These are phyloP conservation scores for Aspidiotus rigidus DNA, from an alignment of 2,888 invertebrate species.

Conservation along the genomic window DNA sequence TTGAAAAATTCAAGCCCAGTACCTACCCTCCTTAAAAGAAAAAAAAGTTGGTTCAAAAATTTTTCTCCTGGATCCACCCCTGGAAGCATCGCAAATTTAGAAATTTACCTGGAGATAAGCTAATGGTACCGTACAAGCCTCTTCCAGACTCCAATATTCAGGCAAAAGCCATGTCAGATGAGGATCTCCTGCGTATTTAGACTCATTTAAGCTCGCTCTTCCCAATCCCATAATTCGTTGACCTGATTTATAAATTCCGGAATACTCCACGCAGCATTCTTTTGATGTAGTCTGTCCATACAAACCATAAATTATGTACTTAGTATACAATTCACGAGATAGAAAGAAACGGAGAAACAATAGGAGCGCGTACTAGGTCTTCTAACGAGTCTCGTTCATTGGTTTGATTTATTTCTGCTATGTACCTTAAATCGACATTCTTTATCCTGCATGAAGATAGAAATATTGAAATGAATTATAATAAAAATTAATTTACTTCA, in stretches of 20 bases:
- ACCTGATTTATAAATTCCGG: slow-evolving; percentile 44
- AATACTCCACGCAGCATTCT: slow-evolving; percentile 44
- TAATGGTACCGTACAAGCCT: slow-evolving; percentile 57
- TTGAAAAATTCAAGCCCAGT: too few species aligned
- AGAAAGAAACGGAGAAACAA: too few species aligned
- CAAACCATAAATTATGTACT: background rate
- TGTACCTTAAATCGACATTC: too few species aligned
- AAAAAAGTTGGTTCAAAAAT: too few species aligned
- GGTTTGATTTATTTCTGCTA: too few species aligned
- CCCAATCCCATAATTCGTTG: slow-evolving; percentile 45
- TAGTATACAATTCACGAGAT: background rate
- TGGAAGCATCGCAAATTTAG: background rate
- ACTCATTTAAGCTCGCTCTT: slow-evolving; percentile 46
- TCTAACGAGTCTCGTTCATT: too few species aligned
- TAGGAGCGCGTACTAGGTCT: too few species aligned
- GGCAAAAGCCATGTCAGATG: slow-evolving; percentile 50
- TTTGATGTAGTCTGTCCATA: background rate
- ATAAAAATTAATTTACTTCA: too few species aligned
- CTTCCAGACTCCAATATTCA: slow-evolving; percentile 51
- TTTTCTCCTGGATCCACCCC: too few species aligned
- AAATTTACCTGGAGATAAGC: slow-evolving; percentile 48
- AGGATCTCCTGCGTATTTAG: slow-evolving; percentile 47
- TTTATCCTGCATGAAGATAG: too few species aligned
- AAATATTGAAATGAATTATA: too few species aligned
- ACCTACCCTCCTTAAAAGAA: too few species aligned